A percentile compares a stretch with the other conserved stretches of the same genome.
Conservation (phyloP, 2,797 vertebrate species). For the Vespertilio murinus region DNA sequence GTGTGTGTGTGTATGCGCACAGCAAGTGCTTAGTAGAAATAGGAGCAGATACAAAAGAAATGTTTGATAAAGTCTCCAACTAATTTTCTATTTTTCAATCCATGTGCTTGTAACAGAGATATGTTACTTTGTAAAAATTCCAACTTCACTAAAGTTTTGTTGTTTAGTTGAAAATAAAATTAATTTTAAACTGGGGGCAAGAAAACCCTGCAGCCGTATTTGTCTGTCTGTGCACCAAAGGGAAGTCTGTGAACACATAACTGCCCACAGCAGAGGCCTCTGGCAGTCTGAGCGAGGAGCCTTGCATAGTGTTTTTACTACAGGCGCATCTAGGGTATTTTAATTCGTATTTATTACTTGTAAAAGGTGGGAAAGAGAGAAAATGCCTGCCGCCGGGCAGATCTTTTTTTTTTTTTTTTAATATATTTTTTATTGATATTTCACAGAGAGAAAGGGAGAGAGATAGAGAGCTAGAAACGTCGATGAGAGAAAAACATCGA, state of each 20-base stretch:
- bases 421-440: too few relatives aligned
- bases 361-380: background rate
- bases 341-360: background rate
- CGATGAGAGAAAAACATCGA: too few relatives aligned
- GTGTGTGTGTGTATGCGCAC: background rate
- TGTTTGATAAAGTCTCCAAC: background rate
- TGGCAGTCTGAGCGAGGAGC: background rate
- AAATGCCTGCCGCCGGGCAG: background rate
- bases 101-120: background rate
- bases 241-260: background rate
- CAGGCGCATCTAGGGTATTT: background rate
- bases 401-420: too few relatives aligned
- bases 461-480: too few relatives aligned
- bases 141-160: background rate
- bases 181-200: background rate
- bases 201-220: background rate
- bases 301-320: background rate
- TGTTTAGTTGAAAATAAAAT: slow-evolving; percentile 23
- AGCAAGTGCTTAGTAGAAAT: background rate
- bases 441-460: too few relatives aligned
- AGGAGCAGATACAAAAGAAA: background rate
- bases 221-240: background rate
- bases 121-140: background rate
- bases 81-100: background rate
- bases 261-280: background rate